A percentile compares a stretch with the other conserved stretches of the same genome.
These are phyloP conservation scores for Chanos chanos DNA, from an alignment of 2,797 vertebrate species.

Conservation along the genomic window DNA sequence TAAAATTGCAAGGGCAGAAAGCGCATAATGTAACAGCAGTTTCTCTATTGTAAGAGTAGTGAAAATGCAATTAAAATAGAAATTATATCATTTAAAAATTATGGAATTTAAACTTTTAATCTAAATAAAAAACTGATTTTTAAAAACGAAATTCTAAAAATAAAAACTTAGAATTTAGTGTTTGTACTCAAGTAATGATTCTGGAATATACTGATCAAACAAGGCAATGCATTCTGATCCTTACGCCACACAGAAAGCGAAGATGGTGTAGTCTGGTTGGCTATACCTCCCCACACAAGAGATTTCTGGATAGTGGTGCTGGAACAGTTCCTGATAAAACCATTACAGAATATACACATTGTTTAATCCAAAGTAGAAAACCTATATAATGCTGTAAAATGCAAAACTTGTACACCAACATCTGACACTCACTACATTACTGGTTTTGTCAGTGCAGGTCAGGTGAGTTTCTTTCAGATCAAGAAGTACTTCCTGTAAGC, in stretches of 20 bases:
- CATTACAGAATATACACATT: not conserved
- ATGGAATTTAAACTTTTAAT: too few relatives aligned
- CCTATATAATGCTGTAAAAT: not conserved
- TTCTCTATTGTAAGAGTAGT: too few relatives aligned
- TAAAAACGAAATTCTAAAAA: too few relatives aligned
- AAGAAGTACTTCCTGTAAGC: conserved; percentile 74
- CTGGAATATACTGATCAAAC: not conserved
- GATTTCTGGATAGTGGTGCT: conserved; percentile 78
- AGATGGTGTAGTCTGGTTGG: conserved; percentile 63
- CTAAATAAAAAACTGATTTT: too few relatives aligned
- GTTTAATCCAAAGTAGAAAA: not conserved
- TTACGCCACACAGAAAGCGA: conserved; percentile 80
- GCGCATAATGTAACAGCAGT: too few relatives aligned
- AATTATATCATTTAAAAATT: too few relatives aligned
- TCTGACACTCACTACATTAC: conserved; percentile 64
- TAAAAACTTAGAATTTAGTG: too few relatives aligned
- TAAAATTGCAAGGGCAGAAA: too few relatives aligned
- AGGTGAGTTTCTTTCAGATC: conserved; percentile 84
- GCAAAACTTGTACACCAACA: not conserved
- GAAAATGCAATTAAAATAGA: too few relatives aligned
- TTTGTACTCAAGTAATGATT: too few relatives aligned
- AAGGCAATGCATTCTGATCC: conserved; percentile 38
- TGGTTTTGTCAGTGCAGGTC: conserved; percentile 67
- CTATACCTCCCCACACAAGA: conserved; percentile 77
- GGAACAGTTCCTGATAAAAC: conserved; percentile 66